Conservation (phyloP, 2,888 invertebrate genomes). For the Drosophila setosimentum region DNA sequence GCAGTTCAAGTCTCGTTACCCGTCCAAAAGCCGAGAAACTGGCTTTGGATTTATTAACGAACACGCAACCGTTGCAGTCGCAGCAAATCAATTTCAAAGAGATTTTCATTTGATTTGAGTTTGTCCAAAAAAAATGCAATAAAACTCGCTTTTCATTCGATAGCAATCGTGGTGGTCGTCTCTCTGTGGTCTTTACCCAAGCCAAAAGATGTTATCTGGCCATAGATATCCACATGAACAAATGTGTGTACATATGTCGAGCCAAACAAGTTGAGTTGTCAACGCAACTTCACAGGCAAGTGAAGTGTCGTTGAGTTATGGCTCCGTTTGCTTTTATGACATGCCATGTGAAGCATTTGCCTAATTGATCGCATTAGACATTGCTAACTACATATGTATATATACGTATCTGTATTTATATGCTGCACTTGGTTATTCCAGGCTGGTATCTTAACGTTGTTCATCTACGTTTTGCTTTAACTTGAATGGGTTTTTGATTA, state of each 20-base stretch:
- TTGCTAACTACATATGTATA: slow-evolving; percentile 1
- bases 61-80: slow-evolving; percentile 39
- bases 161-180: slow-evolving; percentile 52
- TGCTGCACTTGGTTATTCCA: neutral
- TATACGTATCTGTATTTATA: neutral
- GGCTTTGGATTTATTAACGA: slow-evolving; percentile 22
- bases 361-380: slow-evolving; percentile 70
- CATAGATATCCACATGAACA: slow-evolving; percentile 4
- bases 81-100: slow-evolving; percentile 71
- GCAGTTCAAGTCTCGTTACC: slow-evolving; percentile 13
- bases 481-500: neutral
- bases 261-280: slow-evolving; percentile 76
- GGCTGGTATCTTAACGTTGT: neutral
- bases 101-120: slow-evolving; percentile 75
- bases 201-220: slow-evolving; percentile 61
- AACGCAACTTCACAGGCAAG: slow-evolving; percentile 69
- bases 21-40: slow-evolving; percentile 20
- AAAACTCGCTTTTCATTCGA: slow-evolving; percentile 22
- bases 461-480: neutral
- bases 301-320: slow-evolving; percentile 76
- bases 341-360: slow-evolving; percentile 42
- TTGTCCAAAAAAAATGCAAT: slow-evolving; percentile 39
- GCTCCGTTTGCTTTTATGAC: slow-evolving; percentile 50
- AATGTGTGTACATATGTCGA: slow-evolving; percentile 54
- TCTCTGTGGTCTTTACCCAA: neutral